Conservation (phyloP, 2,797 vertebrate genomes). For the Notamacropus eugenii region DNA sequence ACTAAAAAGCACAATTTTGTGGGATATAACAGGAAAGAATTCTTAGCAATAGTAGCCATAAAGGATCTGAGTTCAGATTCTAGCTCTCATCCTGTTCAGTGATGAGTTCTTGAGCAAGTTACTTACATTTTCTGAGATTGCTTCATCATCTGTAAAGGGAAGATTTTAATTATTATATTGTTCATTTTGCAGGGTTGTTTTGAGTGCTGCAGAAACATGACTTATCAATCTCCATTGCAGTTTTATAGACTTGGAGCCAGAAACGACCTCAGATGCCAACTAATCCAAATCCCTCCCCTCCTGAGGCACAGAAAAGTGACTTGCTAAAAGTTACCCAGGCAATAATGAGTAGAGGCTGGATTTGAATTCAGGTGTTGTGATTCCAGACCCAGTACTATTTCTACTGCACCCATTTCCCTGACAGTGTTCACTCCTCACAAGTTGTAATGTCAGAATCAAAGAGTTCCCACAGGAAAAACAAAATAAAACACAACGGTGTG, state of each 20-base stretch:
- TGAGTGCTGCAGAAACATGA: background rate
- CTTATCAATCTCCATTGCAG: background rate
- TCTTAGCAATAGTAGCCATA: background rate
- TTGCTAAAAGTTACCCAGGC: background rate
- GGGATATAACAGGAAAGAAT: background rate
- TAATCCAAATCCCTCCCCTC: background rate
- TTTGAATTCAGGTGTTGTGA: background rate
- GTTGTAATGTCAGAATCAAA: background rate
- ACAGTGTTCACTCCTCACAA: no score
- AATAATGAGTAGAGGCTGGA: background rate
- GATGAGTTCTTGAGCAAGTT: background rate
- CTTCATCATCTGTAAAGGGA: background rate
- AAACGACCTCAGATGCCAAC: background rate
- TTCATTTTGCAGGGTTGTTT: background rate
- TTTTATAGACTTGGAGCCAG: background rate
- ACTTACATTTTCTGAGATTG: background rate
- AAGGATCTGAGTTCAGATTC: background rate
- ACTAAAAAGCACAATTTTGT: background rate
- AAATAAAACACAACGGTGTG: background rate
- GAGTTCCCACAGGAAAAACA: background rate
- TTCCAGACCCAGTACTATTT: background rate
- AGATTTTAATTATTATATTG: background rate
- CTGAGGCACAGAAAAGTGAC: background rate
- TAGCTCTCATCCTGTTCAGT: background rate
- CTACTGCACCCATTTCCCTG: background rate